Conservation (phyloP, 2,888 invertebrate genomes). For the Diarsia brunnea region DNA sequence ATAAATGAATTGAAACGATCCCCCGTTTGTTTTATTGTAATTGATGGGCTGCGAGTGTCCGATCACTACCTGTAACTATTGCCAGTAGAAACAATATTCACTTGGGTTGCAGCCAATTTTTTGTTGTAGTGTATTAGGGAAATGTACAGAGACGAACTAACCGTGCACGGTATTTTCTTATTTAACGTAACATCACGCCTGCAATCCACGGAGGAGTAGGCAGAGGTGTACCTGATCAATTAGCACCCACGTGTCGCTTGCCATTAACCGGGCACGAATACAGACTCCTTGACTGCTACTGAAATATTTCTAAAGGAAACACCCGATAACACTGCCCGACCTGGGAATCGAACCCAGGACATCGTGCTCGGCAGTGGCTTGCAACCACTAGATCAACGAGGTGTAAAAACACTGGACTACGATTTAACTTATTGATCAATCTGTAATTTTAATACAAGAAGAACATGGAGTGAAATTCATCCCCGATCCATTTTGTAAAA, state of each 20-base stretch:
- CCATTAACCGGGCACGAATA: not conserved
- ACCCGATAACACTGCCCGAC: not conserved
- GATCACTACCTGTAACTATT: conserved; percentile 61
- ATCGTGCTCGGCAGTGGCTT: not conserved
- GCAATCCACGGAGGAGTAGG: not conserved
- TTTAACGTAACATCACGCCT: not conserved
- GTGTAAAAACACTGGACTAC: conserved; percentile 11
- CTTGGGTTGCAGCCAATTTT: conserved; percentile 77
- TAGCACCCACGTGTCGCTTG: not conserved
- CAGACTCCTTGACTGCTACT: not conserved
- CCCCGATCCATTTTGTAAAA: too few species aligned
- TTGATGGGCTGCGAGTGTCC: conserved; percentile 41
- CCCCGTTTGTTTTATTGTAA: conserved; percentile 54
- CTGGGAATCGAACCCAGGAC: not conserved
- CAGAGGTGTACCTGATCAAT: not conserved
- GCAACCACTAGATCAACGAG: not conserved
- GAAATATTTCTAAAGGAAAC: not conserved
- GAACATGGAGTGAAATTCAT: too few species aligned
- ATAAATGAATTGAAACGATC: conserved; percentile 76
- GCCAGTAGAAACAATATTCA: conserved; percentile 65
- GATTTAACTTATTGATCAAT: too few species aligned
- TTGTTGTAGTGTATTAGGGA: conserved; percentile 61
- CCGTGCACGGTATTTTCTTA: not conserved
- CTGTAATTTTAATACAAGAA: too few species aligned
- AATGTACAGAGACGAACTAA: conserved; percentile 73